A percentile compares a stretch with the other conserved stretches of the same genome.
Evolutionary conservation across 1,140 invertebrate species (phyloP).

Genomic region (Pseudomyrmex flavicornis): DNA sequence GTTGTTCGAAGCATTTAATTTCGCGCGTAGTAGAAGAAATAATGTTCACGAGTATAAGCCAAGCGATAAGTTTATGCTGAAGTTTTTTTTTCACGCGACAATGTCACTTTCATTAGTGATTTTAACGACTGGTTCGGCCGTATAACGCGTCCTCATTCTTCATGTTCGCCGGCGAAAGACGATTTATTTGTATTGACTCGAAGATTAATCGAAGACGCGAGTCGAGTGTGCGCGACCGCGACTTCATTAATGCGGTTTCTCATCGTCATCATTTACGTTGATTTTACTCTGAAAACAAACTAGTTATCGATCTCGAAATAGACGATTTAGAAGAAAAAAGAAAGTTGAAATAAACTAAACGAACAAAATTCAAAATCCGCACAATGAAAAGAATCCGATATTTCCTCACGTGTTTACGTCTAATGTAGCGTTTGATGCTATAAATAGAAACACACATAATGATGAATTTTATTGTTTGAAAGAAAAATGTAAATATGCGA

Average conservation of each 20-base stretch:
- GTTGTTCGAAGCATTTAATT: constrained; percentile 42
- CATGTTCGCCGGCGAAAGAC: constrained; percentile 16
- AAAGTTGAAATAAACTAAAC: constrained; percentile 13
- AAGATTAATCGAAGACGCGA: constrained; percentile 19
- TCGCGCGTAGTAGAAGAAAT: constrained; percentile 10
- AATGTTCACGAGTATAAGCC: constrained; percentile 30
- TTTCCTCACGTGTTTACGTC: neutral
- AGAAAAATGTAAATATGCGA: constrained; percentile 3
- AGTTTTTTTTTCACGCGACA: neutral
- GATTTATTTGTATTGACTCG: neutral
- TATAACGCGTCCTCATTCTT: constrained; percentile 48
- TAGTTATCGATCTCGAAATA: neutral
- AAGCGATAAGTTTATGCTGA: constrained; percentile 38
- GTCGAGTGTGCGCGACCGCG: neutral
- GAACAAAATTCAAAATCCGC: neutral
- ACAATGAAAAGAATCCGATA: too few species aligned
- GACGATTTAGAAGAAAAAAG: too few species aligned
- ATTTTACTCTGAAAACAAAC: constrained; percentile 12
- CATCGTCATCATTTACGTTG: neutral
- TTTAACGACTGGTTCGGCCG: constrained; percentile 56
- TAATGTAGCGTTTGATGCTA: neutral
- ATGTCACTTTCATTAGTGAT: constrained; percentile 57
- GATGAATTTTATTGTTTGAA: constrained; percentile 33
- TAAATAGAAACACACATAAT: neutral
- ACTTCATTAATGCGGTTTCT: constrained; percentile 4